Base-by-base conservation (phyloP, 2,888 invertebrate species). In the Seira sanloemensis region DNA sequence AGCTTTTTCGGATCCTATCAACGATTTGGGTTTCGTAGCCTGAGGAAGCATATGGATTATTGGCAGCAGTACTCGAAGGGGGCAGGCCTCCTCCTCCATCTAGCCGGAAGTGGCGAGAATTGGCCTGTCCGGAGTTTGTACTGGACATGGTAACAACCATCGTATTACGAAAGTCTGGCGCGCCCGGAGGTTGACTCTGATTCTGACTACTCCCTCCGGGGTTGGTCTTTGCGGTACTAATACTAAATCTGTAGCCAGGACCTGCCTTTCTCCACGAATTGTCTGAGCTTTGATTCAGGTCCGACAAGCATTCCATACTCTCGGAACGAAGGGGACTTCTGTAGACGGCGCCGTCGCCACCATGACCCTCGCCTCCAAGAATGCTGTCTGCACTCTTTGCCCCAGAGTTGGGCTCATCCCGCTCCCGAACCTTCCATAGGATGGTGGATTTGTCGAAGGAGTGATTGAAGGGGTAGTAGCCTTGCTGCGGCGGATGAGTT, bases 1-100 rank as follows among this genome's bases (percentile, higher is more conserved):
- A 94, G 90, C 96, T 96, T 91, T 95, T 96, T 89, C 96, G 93
- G 91, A 96, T 90, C 68, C 91, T 89, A 67, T 90, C 90, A 65
- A 91, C 91, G 74, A 91, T 88, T 86, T 88, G 88, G 24, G 83
- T 84, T 81, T 89, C 89, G 72, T 88, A 89, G 19, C 88, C 88
- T 74, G 80, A 66, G n/a, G n/a, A n/a, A n/a, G n/a, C n/a, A 54
- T 66, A 58, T 4, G 83, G 77, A 46, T 84, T 77, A n/a, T n/a
- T n/a, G n/a, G n/a, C n/a, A 1, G 74, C 27, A 24, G 83, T 72
- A 68, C 72, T 72, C 24, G 72, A 65, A 5, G 75, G 18, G 18
- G 75, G 26, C 54, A 67, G 58, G 58, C 71, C 26, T 26, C 65
- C 12, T 1, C 23, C 67, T n/a, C 65, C 12, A n/a, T 27, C 50